Base-by-base conservation (phyloP, 2,888 invertebrate genomes). In the Meandrusa payeni region DNA sequence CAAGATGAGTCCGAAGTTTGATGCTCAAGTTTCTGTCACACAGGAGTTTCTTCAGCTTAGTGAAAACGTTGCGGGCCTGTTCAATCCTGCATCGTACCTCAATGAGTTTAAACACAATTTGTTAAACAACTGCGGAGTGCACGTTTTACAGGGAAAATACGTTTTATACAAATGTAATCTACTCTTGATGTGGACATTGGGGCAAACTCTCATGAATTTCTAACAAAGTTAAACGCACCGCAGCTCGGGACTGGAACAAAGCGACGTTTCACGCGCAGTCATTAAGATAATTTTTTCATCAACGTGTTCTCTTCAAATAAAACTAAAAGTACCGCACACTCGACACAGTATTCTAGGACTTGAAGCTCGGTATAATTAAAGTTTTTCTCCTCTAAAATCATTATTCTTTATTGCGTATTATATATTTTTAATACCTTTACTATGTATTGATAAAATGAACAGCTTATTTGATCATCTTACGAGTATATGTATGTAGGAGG, bases 201-300 rank as follows among this genome's bases (percentile, higher is more conserved):
- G 15, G 36, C 22, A 27, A 29, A 10, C 28, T 38, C 24, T 37
- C 36, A 37, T 42, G 42, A 42, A 42, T 42, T 37, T 37, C 12
- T 36, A 34, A 36, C 36, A 41, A 41, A 6, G 41, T 29, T 17
- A 13, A 41, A 28, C 41, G 29, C 23, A 9, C 28, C 28, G 22
- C 41, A 17, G 15, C 13, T n/a, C 11, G 34, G 15, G 12, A 41
- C 22, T 15, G 34, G 9, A 41, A 41, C 28, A 41, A 28, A 41
- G 34, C 28, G 29, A 22, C 41, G 7, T 34, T 34, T 27, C 15
- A 28, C 27, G 28, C 28, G 33, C 22, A 34, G 33, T 19, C 20
- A 22, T 41, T 41, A 28, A 40, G 40, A 40, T 40, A 40, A 32
- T 32, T 40, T 40, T 40, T 40, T 32, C 26, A 40, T 40, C 24